These are phyloP conservation scores for Lucilia cuprina DNA, from an alignment of 1,140 invertebrate species.

Conservation along the genomic window DNA sequence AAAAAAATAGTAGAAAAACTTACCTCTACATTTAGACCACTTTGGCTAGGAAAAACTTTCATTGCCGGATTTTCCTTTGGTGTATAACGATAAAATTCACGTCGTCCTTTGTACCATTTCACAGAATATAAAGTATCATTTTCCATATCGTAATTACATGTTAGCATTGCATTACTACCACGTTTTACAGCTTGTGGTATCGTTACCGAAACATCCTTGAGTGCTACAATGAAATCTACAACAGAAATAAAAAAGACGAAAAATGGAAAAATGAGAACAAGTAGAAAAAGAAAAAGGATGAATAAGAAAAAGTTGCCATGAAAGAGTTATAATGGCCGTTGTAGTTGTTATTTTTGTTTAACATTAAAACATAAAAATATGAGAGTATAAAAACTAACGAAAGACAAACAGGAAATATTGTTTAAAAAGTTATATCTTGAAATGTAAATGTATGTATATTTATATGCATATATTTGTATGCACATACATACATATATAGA, in stretches of 20 bases:
- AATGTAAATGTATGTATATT: neutral
- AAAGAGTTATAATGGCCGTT: slow-evolving; percentile 10
- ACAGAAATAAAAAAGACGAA: slow-evolving; percentile 44
- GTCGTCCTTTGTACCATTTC: slow-evolving; percentile 79
- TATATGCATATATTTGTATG: too few species aligned
- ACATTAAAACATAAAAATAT: neutral
- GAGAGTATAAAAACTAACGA: neutral
- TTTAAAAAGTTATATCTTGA: slow-evolving; percentile 5
- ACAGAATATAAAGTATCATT: slow-evolving; percentile 80
- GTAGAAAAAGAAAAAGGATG: neutral
- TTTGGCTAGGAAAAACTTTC: slow-evolving; percentile 68
- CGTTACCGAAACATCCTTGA: slow-evolving; percentile 71
- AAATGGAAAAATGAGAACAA: slow-evolving; percentile 38
- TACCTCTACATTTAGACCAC: slow-evolving; percentile 75
- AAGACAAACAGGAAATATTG: slow-evolving; percentile 14
- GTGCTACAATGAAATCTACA: slow-evolving; percentile 64
- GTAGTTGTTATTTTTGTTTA: neutral
- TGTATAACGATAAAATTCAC: slow-evolving; percentile 75
- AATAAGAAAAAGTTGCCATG: neutral
- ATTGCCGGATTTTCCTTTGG: slow-evolving; percentile 71
- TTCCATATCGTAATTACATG: slow-evolving; percentile 81
- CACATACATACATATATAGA: too few species aligned
- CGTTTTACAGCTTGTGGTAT: slow-evolving; percentile 75
- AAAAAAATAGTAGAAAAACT: slow-evolving; percentile 57
- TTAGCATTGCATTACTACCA: slow-evolving; percentile 74